These are phyloP conservation scores for Chaetodon trifasciatus DNA, from an alignment of 2,797 vertebrate species.

Conservation along the genomic window DNA sequence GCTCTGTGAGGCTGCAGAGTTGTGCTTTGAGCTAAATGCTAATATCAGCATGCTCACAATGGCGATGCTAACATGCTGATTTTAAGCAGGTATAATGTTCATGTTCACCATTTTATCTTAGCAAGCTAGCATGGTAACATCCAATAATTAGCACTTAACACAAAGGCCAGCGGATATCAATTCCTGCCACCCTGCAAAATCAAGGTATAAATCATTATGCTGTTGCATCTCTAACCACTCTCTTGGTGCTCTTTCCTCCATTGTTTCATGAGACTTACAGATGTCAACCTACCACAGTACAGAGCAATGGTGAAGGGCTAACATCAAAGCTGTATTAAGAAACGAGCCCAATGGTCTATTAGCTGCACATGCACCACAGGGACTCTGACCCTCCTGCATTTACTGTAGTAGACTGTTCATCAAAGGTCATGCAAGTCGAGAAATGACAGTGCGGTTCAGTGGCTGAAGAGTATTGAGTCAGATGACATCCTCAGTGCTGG, in stretches of 20 bases:
- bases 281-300: conserved; percentile 3
- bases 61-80: background rate
- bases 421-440: conserved; percentile 18
- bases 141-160: background rate
- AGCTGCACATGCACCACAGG: conserved; percentile 12
- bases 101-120: background rate
- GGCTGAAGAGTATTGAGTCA: conserved; percentile 1
- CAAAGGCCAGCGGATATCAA: background rate
- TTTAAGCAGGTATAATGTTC: background rate
- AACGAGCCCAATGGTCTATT: conserved; percentile 27
- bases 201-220: background rate
- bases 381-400: background rate
- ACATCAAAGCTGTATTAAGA: conserved; percentile 27
- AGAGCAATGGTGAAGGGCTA: background rate
- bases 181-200: background rate
- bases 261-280: conserved; percentile 22
- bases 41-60: background rate
- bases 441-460: conserved; percentile 25
- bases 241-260: background rate
- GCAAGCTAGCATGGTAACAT: background rate
- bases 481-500: background rate
- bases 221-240: background rate
- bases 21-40: too few relatives aligned
- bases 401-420: conserved; percentile 7
- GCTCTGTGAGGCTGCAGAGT: too few relatives aligned